Evolutionary conservation across 2,113 vertebrate genomes (phyloP).

Genomic region (Pogona vitticeps): DNA sequence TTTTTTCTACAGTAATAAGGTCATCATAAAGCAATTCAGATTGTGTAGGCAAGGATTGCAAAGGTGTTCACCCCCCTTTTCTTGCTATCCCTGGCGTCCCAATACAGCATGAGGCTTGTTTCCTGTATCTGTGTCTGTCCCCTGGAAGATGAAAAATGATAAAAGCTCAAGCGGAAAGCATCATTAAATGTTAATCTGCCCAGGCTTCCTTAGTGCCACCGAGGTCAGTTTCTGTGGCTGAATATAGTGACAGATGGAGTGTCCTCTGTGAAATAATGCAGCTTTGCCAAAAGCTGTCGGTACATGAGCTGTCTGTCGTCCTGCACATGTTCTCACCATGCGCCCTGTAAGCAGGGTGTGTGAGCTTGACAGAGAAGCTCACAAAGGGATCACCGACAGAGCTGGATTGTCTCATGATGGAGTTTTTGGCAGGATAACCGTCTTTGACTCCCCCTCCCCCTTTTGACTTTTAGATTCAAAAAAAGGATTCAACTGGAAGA

Average conservation of each 20-base stretch:
- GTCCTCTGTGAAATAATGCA: conserved; percentile 24
- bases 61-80: background rate
- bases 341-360: background rate
- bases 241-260: conserved; percentile 64
- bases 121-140: conserved; percentile 36
- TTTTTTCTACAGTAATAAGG: background rate
- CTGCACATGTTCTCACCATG: accelerated
- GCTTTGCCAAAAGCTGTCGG: conserved; percentile 21
- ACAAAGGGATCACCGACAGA: background rate
- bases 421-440: background rate
- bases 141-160: conserved; percentile 55
- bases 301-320: background rate
- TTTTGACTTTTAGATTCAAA: background rate
- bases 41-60: background rate
- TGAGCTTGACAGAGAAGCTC: background rate
- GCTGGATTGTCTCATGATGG: accelerated
- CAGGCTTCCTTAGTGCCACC: conserved; percentile 46
- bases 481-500: background rate
- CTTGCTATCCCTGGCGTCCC: background rate
- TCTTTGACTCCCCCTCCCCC: too few species aligned
- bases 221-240: conserved; percentile 59
- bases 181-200: conserved; percentile 71
- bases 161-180: conserved; percentile 61
- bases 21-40: background rate
- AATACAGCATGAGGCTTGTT: background rate